phyloP scores from a whole-genome alignment of 1,140 invertebrate species.

The Octopus sinensis region DNA sequence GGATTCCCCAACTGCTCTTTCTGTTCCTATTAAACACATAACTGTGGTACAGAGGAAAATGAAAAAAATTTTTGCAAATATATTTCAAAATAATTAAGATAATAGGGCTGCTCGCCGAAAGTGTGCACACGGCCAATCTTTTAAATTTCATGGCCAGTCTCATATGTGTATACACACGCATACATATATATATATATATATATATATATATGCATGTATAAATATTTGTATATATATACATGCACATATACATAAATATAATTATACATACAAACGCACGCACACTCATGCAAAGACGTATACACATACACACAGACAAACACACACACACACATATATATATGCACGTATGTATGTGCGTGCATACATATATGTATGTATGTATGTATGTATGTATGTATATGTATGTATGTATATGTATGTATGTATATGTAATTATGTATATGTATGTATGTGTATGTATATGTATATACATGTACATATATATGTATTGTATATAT shows the following conservation, averaged over 20 bases:
- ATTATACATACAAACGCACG: background rate
- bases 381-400: background rate
- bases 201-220: background rate
- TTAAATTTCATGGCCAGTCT: background rate
- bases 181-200: background rate
- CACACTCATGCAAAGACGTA: background rate
- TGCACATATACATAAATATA: background rate
- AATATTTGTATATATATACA: background rate
- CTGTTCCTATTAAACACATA: no score
- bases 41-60: no score
- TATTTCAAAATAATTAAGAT: no score
- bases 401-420: background rate
- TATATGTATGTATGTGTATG: background rate
- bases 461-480: background rate
- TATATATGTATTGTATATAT: background rate
- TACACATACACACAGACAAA: background rate
- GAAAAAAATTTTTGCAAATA: no score
- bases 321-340: background rate
- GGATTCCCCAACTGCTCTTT: no score
- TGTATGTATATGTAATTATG: background rate
- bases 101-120: no score
- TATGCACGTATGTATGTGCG: background rate
- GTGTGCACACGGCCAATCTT: no score
- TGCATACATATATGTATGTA: background rate
- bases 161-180: background rate